Base-by-base conservation (phyloP, 1,140 invertebrate species). In the Euschistus heros region DNA sequence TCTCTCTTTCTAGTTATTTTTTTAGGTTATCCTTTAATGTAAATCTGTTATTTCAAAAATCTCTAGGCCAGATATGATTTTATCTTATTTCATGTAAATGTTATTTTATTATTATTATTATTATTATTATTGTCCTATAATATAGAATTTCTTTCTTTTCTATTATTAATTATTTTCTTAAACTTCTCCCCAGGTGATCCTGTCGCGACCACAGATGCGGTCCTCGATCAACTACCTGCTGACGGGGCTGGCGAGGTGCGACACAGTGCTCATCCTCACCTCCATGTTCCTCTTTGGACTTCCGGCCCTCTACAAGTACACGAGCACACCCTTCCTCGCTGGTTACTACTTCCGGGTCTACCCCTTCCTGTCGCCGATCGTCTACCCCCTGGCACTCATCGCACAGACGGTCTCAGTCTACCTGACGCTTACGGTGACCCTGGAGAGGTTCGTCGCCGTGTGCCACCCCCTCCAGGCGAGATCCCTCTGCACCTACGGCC, bases 391-490 rank as follows among this genome's bases (percentile, higher is more conserved):
- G 15, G 91, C 88, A 0, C 82, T 91, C 71, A 88, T 88, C 7
- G 89, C 91, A 17, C 94, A 92, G 75, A 95, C 93, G 46, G 92
- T 91, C 30, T 94, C 92, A 18, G 91, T 96, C 54, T 98, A 97
- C 79, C 81, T 97, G 68, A 97, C 95, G 0, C 83, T 98, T 55
- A 92, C 91, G 1, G 95, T 98, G 46, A 97, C 95, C 0, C 81
- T 97, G 69, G 95, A 98, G 76, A 81, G 95, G 55, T 98, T 94
- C 78, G 89, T 98, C 47, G 95, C 94, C 0, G 95, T 98, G 0
- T 97, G 94, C 73, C 91, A 96, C 76, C 94, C 94, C 0, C 78
- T 97, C 10, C 82, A 84, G 67, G 92, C 93, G 0, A 50, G 91
- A 54, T 88, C 87, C 0, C 81, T 96, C 57, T 97, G 94, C 76